phyloP scores from a whole-genome alignment of 2,888 invertebrate species.

The Lordiphosa fenestrarum region DNA sequence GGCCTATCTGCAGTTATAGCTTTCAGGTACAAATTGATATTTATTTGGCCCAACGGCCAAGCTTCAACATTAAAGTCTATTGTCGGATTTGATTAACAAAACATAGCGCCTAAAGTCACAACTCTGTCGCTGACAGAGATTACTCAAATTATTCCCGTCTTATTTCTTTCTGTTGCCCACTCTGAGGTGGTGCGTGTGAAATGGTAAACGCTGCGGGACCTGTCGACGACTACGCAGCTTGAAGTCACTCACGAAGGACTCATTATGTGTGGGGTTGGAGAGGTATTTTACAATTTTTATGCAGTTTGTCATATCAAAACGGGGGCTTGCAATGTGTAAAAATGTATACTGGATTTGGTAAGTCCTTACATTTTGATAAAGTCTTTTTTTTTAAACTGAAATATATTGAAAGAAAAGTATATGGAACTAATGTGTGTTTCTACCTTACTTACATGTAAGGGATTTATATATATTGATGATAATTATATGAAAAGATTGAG shows the following conservation, averaged over 20 bases:
- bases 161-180: conserved; percentile 10
- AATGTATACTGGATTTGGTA: no score
- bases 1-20: conserved; percentile 35
- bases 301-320: no score
- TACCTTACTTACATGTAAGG: no score
- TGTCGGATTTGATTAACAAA: conserved; percentile 30
- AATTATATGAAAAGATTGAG: no score
- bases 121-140: not conserved
- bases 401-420: no score
- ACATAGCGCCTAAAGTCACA: conserved; percentile 16
- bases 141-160: not conserved
- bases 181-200: conserved; percentile 14
- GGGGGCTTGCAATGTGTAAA: no score
- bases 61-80: conserved; percentile 6
- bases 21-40: conserved; percentile 58
- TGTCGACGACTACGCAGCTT: conserved; percentile 14
- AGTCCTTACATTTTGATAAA: no score
- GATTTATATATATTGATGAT: no score
- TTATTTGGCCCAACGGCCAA: conserved; percentile 36
- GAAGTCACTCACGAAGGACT: conserved; percentile 3
- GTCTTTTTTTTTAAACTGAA: no score
- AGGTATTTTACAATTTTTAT: not conserved
- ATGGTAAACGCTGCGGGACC: conserved; percentile 4
- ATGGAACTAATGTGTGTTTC: no score
- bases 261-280: conserved; percentile 10